Base-by-base conservation (phyloP, 2,113 vertebrate genomes). In the Malurus melanocephalus region DNA sequence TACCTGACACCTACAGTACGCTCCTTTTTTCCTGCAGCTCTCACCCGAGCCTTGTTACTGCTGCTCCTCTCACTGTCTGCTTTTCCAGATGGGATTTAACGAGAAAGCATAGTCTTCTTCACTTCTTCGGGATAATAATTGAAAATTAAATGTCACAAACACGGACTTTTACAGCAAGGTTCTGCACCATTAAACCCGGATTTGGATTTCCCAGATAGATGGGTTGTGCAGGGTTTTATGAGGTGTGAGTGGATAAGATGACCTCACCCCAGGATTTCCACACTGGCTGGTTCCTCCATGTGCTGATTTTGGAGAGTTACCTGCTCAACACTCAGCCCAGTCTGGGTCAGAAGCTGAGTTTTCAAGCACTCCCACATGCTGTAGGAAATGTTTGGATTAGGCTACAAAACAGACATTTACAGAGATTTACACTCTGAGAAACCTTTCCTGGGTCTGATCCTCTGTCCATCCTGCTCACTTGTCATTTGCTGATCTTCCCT, bases 201-300 rank as follows among this genome's bases (percentile, higher is more conserved):
- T 79, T 92, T 84, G 71, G 77, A 38, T 88, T 93, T 94, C 59
- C 45, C 66, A 59, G 30, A 75, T n/a, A 93, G 77, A 86, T 59
- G 78, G 16, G 7, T 38, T 92, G 10, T 86, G 57, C 38, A 76
- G 51, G 46, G 16, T n/a, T 90, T 94, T 88, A 90, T 61, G 88
- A 88, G 66, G 66, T 95, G 93, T 84, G 87, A 92, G 66, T 30
- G 62, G 80, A 53, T 71, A 75, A 79, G 62, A 79, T 94, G 91
- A 88, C 80, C 46, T 92, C 84, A 86, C 57, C 26, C n/a, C 49
- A 79, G 69, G 62, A 84, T 90, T 94, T 93, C 74, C 0, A 0
- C 73, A 4, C 77, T 65, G 66, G 28, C 74, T 81, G 32, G 7
- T 84, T 92, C 74, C 55, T 80, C 11, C 69, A 61, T 68, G 35